Base-by-base conservation (phyloP, 2,888 invertebrate species). In the Lasioglossum pauxillum region DNA sequence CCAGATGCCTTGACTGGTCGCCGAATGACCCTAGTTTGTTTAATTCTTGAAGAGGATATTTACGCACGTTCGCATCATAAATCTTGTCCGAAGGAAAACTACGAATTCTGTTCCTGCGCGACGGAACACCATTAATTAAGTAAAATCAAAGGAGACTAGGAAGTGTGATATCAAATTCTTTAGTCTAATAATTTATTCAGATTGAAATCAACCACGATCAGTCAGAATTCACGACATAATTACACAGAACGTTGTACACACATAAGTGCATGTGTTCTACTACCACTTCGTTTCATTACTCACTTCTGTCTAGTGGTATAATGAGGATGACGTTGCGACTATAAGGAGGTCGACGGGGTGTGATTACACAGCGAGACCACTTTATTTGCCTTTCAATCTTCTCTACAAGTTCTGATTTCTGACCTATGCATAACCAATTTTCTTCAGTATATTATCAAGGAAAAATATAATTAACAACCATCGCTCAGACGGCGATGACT, bases 241-340 rank as follows among this genome's bases (percentile, higher is more conserved):
- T 64, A 64, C 27, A 64, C 64, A 16, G 64, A 64, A 7, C 16
- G 31, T 64, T 16, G 49, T 49, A 4, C 5, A 7, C 19, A 49
- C 49, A 46, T 46, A 16, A 0, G 27, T 27, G 4, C 60, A 7
- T 31, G 31, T 31, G 16, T 16, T 16, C 27, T 31, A 31, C 64
- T 0, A 64, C 64, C 31, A 64, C 31, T 31, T 16, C 64, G 64
- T 64, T 67, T 23, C 67, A 35, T 67, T 35, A 35, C 35, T 35
- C 35, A 35, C 35, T 67, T 67, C 67, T 67, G 67, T 67, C 67
- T 35, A 31, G 67, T 23, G 35, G 19, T 67, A 8, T 35, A 35
- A 67, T 35, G 67, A 67, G 67, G 35, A 67, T 67, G 67, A 67
- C 67, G 67, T 10, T 67, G 67, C 67, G 67, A 67, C 31, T 35